These are phyloP conservation scores for Corydoras maculifer DNA, from an alignment of 2,113 vertebrate species.

Conservation along the genomic window DNA sequence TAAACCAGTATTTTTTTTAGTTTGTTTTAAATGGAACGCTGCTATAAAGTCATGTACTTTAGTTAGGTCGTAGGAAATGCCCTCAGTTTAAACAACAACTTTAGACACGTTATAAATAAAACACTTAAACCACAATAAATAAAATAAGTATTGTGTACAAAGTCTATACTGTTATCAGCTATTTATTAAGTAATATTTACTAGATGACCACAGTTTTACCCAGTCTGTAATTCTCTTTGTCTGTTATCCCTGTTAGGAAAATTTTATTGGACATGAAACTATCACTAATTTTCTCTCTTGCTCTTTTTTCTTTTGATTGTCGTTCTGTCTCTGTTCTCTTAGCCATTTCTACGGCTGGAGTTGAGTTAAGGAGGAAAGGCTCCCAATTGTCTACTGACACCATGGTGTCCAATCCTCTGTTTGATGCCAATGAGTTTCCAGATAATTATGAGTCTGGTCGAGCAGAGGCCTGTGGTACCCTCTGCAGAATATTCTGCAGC, in stretches of 20 bases:
- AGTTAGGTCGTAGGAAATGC: not conserved
- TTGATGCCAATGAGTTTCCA: conserved; percentile 78
- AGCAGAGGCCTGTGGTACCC: conserved; percentile 88
- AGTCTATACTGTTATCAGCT: no score
- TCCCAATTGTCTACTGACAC: conserved; percentile 85
- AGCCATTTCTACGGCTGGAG: conserved; percentile 78
- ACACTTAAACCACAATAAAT: not conserved
- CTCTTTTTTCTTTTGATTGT: conserved; percentile 3
- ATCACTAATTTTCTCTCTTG: conserved; percentile 2
- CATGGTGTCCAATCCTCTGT: conserved; percentile 77
- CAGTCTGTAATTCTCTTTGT: conserved; percentile 33
- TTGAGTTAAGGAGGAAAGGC: conserved; percentile 81
- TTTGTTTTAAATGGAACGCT: not conserved
- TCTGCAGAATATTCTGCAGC: conserved; percentile 91
- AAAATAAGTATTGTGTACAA: not conserved
- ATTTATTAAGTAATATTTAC: no score
- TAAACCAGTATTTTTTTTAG: not conserved
- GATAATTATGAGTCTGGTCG: conserved; percentile 86
- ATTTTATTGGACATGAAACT: not conserved
- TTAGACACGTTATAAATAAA: no score
- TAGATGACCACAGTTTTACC: no score
- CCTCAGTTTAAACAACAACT: no score
- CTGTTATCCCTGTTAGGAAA: conserved; percentile 33
- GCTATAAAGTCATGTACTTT: not conserved
- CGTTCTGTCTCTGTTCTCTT: conserved; percentile 29